These are phyloP conservation scores for Pomatostomus ruficeps DNA, from an alignment of 2,113 vertebrate genomes.

Conservation along the genomic window DNA sequence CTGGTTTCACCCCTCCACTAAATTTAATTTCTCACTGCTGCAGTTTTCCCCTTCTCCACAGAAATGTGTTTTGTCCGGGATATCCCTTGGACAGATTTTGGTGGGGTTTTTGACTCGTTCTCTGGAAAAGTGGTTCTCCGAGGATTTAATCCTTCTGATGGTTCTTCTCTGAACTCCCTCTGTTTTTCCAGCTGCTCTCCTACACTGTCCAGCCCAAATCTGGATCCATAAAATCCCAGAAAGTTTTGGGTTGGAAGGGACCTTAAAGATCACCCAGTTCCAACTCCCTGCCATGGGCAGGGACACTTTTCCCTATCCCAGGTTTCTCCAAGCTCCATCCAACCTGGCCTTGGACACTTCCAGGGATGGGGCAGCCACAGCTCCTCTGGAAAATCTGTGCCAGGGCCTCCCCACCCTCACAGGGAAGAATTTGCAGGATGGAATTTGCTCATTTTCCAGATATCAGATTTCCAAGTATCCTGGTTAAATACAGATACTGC, in stretches of 20 bases:
- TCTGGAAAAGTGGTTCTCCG: not conserved
- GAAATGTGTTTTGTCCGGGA: not conserved
- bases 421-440: not conserved
- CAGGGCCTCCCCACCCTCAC: accelerated
- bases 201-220: not conserved
- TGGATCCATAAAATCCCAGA: not conserved
- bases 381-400: not conserved
- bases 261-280: not conserved
- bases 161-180: not conserved
- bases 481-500: accelerated
- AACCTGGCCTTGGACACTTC: not conserved
- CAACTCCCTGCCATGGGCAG: not conserved
- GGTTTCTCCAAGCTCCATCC: accelerated
- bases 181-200: not conserved
- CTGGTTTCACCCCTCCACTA: not conserved
- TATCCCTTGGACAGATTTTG: not conserved
- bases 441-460: not conserved
- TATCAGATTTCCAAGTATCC: not conserved
- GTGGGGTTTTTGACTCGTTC: not conserved
- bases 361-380: not conserved
- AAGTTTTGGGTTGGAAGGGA: not conserved
- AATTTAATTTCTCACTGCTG: not conserved
- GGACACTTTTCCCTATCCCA: not conserved
- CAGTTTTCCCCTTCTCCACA: not conserved
- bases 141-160: not conserved